Conservation (phyloP, 2,888 invertebrate species). For the Spilosoma lubricipeda region DNA sequence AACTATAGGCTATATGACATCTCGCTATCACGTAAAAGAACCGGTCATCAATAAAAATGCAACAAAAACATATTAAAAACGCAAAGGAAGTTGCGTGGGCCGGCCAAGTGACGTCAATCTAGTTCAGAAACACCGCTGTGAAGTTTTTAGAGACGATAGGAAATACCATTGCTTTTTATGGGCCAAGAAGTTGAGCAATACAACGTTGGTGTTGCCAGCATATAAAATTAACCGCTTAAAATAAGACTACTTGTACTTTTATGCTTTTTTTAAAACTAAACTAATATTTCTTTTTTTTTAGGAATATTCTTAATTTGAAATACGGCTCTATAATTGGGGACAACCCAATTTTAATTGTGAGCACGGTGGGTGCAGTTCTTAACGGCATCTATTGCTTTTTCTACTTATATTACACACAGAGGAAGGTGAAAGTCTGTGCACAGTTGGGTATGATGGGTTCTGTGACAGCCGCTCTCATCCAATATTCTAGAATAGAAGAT, state of each 20-base stretch:
- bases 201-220: background rate
- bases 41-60: no score
- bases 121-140: background rate
- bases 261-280: background rate
- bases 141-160: background rate
- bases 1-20: no score
- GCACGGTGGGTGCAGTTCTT: conserved; percentile 90
- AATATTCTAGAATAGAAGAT: conserved; percentile 89
- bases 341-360: conserved; percentile 91
- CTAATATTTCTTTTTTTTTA: conserved; percentile 59
- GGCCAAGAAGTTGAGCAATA: no score
- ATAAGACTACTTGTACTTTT: background rate
- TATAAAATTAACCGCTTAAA: background rate
- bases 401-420: conserved; percentile 88
- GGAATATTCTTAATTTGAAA: conserved; percentile 91
- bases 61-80: no score
- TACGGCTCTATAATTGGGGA: conserved; percentile 91
- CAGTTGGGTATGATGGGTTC: conserved; percentile 85
- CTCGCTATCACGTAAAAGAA: no score
- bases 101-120: background rate
- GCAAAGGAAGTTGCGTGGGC: background rate
- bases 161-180: background rate
- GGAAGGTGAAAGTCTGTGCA: conserved; percentile 83
- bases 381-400: conserved; percentile 89
- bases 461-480: conserved; percentile 87